Evolutionary conservation across 2,888 invertebrate genomes (phyloP).

Genomic region (Diadromus collaris): DNA sequence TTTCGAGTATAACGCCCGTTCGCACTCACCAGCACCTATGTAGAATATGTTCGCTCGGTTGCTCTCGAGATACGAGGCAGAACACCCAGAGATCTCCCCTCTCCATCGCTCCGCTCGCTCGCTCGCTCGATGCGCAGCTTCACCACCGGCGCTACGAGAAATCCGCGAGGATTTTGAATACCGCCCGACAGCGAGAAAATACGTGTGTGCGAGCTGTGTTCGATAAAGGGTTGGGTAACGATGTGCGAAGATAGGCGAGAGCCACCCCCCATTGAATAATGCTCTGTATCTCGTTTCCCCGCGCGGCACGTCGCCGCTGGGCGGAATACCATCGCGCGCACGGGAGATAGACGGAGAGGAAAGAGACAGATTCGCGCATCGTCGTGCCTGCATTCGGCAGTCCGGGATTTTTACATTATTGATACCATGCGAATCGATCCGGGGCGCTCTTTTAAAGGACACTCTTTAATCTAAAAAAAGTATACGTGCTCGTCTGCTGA

Average conservation of each 20-base stretch:
- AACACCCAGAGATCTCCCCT: conserved; percentile 21
- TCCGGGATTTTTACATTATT: background rate
- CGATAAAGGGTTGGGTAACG: conserved; percentile 64
- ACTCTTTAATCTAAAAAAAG: background rate
- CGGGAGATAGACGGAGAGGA: conserved; percentile 8
- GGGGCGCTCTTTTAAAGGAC: background rate
- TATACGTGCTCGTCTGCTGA: too few species aligned
- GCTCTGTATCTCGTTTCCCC: conserved; percentile 44
- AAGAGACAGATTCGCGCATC: background rate
- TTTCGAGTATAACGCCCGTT: conserved; percentile 53
- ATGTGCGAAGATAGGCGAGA: conserved; percentile 56
- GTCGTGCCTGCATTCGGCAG: background rate
- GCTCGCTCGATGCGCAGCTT: conserved; percentile 6
- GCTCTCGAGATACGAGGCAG: conserved; percentile 48
- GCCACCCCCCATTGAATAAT: conserved; percentile 47
- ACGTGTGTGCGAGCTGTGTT: conserved; percentile 41
- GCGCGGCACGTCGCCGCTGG: conserved; percentile 26
- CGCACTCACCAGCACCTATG: conserved; percentile 24
- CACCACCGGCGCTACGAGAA: conserved; percentile 43
- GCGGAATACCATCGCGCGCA: conserved; percentile 40
- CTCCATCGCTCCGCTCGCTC: conserved; percentile 7
- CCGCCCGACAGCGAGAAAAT: conserved; percentile 49
- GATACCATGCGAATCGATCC: background rate
- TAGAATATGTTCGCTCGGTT: conserved; percentile 55
- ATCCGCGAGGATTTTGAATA: conserved; percentile 57